These are phyloP conservation scores for Herpetotheres cachinnans DNA, from an alignment of 2,113 vertebrate species.

Conservation along the genomic window DNA sequence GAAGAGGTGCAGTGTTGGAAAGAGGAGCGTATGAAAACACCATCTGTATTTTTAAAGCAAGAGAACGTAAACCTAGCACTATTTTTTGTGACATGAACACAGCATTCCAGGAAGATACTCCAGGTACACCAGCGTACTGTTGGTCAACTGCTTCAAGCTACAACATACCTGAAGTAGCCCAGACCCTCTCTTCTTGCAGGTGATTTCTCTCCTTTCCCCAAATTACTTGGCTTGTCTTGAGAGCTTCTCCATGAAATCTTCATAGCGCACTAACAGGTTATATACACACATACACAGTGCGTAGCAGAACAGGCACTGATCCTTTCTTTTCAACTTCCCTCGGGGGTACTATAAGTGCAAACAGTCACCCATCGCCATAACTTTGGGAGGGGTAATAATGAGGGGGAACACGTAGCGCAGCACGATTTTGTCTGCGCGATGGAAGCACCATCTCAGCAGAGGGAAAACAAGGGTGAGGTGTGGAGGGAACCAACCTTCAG, in stretches of 20 bases:
- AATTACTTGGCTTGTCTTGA: neutral
- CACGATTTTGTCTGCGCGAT: neutral
- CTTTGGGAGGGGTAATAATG: neutral
- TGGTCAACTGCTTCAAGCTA: neutral
- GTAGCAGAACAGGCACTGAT: neutral
- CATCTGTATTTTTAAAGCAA: neutral
- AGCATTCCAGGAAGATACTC: neutral
- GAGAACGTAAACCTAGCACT: neutral
- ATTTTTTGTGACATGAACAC: neutral
- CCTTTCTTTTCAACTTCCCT: neutral
- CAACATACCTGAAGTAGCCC: neutral
- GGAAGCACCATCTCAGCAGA: neutral
- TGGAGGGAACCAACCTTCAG: neutral
- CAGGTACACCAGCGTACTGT: neutral
- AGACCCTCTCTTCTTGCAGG: neutral
- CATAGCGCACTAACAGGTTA: neutral
- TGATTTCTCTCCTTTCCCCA: neutral
- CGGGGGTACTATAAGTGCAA: neutral
- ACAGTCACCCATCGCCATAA: fast-evolving
- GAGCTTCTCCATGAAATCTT: neutral
- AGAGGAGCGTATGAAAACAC: neutral
- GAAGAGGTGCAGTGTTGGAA: neutral
- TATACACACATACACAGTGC: neutral
- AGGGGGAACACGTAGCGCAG: neutral
- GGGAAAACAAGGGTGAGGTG: neutral